Percentiles rank a stretch among this genome's conserved stretches.
phyloP scores from a whole-genome alignment of 2,888 invertebrate species.

The Pristionchus mayeri region DNA sequence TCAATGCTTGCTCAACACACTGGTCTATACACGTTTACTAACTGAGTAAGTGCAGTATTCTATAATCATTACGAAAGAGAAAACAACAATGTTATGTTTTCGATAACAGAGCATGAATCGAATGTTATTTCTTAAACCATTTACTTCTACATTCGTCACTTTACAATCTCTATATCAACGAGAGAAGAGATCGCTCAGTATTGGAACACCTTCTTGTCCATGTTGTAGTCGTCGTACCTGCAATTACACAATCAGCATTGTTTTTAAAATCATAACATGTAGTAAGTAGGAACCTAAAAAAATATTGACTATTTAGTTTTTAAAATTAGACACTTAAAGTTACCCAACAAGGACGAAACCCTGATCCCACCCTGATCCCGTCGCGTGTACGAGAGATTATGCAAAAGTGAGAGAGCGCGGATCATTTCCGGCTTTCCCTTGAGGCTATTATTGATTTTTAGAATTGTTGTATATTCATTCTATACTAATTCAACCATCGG shows the following conservation, averaged over 20 bases:
- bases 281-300: too few species aligned
- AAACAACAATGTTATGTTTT: neutral
- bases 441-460: too few species aligned
- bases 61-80: conserved; percentile 25
- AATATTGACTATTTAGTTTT: too few species aligned
- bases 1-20: conserved; percentile 21
- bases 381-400: too few species aligned
- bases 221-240: conserved; percentile 73
- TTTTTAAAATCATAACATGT: too few species aligned
- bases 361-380: too few species aligned
- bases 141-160: conserved; percentile 48
- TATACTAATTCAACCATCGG: too few species aligned
- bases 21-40: conserved; percentile 45
- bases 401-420: too few species aligned
- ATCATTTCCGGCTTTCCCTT: too few species aligned
- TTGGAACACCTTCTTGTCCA: conserved; percentile 73
- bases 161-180: conserved; percentile 47
- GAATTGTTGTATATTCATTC: too few species aligned
- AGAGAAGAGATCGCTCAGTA: conserved; percentile 54
- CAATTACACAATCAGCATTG: neutral
- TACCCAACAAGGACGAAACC: too few species aligned
- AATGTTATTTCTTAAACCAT: conserved; percentile 23
- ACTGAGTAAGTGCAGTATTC: conserved; percentile 38
- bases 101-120: conserved; percentile 5
- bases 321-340: too few species aligned